Evolutionary conservation across 2,113 vertebrate species (phyloP).

Genomic region (Thymallus thymallus): DNA sequence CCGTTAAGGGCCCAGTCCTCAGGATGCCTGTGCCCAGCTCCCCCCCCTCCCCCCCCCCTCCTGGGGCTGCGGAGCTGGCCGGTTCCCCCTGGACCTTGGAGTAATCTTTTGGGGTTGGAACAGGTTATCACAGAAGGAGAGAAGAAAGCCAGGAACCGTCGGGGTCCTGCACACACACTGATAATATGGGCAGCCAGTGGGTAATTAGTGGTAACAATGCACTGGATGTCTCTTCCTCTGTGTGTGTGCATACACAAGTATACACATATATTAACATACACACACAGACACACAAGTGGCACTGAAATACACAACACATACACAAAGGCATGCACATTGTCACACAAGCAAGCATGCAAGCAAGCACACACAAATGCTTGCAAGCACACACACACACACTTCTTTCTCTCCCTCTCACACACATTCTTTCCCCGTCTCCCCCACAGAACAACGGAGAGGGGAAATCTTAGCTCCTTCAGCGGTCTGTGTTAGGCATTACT

Average conservation of each 20-base stretch:
- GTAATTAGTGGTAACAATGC: constrained; percentile 64
- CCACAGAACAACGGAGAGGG: constrained; percentile 58
- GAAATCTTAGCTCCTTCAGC: constrained; percentile 51
- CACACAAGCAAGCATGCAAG: too few relatives aligned
- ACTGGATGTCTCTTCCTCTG: constrained; percentile 9
- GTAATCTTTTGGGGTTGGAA: constrained; percentile 53
- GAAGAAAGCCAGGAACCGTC: constrained; percentile 58
- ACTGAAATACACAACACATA: background rate
- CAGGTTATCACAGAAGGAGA: constrained; percentile 52
- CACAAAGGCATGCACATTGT: background rate
- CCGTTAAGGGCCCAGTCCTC: constrained; percentile 52
- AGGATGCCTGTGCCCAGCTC: constrained; percentile 38
- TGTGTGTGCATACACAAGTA: background rate
- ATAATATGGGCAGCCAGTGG: constrained; percentile 55
- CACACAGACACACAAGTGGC: background rate
- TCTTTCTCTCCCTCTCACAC: background rate
- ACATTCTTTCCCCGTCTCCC: constrained; percentile 55
- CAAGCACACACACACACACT: background rate
- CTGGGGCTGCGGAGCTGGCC: background rate
- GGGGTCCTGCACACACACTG: constrained; percentile 64
- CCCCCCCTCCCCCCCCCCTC: constrained; percentile 3
- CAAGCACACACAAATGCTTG: background rate
- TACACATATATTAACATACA: background rate
- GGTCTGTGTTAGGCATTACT: constrained; percentile 65
- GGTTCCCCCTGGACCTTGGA: constrained; percentile 51